These are phyloP conservation scores for Kuschelorhynchus macadamiae DNA, from an alignment of 2,888 invertebrate genomes.

Conservation along the genomic window DNA sequence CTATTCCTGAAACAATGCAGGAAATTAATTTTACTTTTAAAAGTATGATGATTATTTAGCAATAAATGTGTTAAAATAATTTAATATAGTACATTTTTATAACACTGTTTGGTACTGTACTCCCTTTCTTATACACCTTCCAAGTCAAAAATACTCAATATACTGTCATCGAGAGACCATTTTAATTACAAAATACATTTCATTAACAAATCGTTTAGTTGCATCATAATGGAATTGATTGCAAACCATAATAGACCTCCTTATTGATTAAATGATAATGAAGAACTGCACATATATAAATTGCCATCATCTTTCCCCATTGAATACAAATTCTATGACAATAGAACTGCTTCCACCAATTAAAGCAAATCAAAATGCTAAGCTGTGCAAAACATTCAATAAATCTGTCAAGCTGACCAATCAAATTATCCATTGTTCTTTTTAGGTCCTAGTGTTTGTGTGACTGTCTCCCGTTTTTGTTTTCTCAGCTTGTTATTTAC, in stretches of 20 bases:
- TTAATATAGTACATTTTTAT: not conserved
- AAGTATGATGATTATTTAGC: no score
- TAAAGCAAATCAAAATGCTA: slow-evolving; percentile 62
- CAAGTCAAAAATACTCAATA: no score
- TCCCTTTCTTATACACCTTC: no score
- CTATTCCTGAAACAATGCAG: not conserved
- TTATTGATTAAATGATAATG: no score
- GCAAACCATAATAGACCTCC: no score
- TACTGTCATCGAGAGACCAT: no score
- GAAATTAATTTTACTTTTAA: not conserved
- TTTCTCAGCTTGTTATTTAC: slow-evolving; percentile 13
- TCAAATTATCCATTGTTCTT: slow-evolving; percentile 45
- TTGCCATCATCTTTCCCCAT: no score
- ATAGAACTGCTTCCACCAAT: slow-evolving; percentile 44
- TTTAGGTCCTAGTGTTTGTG: slow-evolving; percentile 23
- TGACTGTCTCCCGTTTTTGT: slow-evolving; percentile 25
- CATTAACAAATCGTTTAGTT: not conserved
- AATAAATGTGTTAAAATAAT: no score
- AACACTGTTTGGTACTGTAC: not conserved
- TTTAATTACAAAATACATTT: not conserved
- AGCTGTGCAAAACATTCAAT: slow-evolving; percentile 55
- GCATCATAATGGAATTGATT: not conserved
- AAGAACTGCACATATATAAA: no score
- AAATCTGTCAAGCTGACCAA: slow-evolving; percentile 43
- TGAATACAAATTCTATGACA: slow-evolving; percentile 8